Evolutionary conservation across 2,888 invertebrate species (phyloP), one percentile per base, ranked within the genome.

Genomic region (Autographa gamma): DNA sequence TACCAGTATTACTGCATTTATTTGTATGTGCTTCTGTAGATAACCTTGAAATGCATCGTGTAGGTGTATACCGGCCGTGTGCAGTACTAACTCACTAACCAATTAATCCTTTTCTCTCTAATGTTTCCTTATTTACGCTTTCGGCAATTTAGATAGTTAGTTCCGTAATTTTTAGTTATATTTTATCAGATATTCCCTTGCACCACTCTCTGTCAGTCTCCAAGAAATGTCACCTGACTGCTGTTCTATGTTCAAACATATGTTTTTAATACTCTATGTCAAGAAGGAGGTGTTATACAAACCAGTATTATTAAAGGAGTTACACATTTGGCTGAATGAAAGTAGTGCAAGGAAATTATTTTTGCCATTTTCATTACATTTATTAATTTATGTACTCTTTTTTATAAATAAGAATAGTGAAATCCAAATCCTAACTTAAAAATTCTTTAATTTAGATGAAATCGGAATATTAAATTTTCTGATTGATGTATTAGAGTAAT

Each of bases 21-120:
- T 18, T 69, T 73, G 58, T 61, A 70, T 69, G 67, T 76, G 72
- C 73, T 71, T 65, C 60, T 69, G 70, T 65, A 38, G 74, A 80
- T 93, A 93, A 93, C 93, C 93, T 93, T 92, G 90, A 92, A 89
- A 85, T 78, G 60, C 69, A 77, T 81, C 77, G 73, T 85, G 83
- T 86, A 80, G 84, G 82, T 85, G 79, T 84, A 78, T 70, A 84
- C 87, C 88, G 88, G 88, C 74, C 74, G 74, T 74, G 74, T 79
- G 69, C 74, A 76, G 76, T 72, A 74, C 64, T 69, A 76, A 78
- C 60, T 80, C 71, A 78, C 69, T 77, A 77, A 80, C 70, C 65
- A 68, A 71, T 71, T 73, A 75, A 62, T 66, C 56, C 41, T 58
- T 71, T 65, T 60, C 64, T 18, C 69, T 71, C 52, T 72, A 78